phyloP scores from a whole-genome alignment of 2,888 invertebrate species.

The Malachius bipustulatus region DNA sequence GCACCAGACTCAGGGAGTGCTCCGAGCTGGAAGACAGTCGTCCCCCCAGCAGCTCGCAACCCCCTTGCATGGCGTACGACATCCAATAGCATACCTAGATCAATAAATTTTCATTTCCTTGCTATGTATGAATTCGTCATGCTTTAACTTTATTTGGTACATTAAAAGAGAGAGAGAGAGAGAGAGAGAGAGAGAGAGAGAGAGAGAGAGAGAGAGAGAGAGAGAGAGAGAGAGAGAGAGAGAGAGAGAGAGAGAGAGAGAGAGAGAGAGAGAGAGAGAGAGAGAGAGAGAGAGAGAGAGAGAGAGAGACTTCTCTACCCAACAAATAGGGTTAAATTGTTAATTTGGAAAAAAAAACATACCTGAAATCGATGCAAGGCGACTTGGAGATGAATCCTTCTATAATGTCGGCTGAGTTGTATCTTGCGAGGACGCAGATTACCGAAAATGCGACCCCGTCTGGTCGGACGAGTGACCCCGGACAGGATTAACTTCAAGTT shows the following conservation, averaged over 20 bases:
- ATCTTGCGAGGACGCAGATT: conserved; percentile 76
- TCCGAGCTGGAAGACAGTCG: conserved; percentile 73
- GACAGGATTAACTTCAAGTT: conserved; percentile 87
- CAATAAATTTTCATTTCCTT: too few relatives aligned
- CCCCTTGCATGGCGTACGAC: conserved; percentile 89
- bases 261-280: conserved; percentile 4
- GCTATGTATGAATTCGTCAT: too few relatives aligned
- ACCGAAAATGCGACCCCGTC: conserved; percentile 79
- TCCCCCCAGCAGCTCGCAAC: conserved; percentile 74
- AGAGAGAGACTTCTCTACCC: conserved; percentile 1
- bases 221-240: conserved; percentile 4
- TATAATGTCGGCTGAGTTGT: conserved; percentile 86
- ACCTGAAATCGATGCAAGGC: conserved; percentile 79
- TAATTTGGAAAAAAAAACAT: too few relatives aligned
- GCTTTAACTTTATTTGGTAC: too few relatives aligned
- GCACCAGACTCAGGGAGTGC: conserved; percentile 59
- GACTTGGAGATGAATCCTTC: conserved; percentile 73
- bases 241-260: conserved; percentile 4
- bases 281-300: conserved; percentile 4
- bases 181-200: conserved; percentile 4
- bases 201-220: conserved; percentile 4
- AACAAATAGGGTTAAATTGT: too few relatives aligned
- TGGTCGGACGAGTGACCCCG: conserved; percentile 86
- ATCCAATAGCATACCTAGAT: conserved; percentile 99
- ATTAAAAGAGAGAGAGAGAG: conserved; percentile 4